phyloP scores from a whole-genome alignment of 1,140 invertebrate genomes.

The Cydia strobilella region DNA sequence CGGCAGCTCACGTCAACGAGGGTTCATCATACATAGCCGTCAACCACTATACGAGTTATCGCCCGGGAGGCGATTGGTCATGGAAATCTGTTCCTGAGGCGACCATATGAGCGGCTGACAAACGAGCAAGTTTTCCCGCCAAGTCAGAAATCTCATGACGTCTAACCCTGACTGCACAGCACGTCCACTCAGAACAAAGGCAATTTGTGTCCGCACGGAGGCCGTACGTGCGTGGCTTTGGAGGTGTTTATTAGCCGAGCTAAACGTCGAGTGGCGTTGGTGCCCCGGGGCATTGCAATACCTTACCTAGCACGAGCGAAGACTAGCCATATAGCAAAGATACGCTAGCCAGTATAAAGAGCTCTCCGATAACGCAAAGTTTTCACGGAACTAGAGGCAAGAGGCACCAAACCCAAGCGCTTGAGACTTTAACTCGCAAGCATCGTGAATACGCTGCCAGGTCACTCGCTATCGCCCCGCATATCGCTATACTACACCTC shows the following conservation, averaged over 20 bases:
- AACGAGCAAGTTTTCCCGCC: neutral
- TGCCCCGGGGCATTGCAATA: neutral
- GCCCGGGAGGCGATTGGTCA: no score
- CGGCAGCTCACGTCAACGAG: no score
- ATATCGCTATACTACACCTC: constrained; percentile 60
- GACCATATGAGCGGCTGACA: constrained; percentile 37
- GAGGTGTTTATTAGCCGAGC: constrained; percentile 70
- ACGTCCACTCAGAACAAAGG: constrained; percentile 72
- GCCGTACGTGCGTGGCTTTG: constrained; percentile 69
- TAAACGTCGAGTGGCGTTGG: constrained; percentile 12
- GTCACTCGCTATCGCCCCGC: constrained; percentile 60
- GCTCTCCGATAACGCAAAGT: neutral
- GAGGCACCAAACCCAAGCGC: no score
- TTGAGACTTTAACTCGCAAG: neutral
- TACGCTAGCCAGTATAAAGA: neutral
- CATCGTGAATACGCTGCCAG: constrained; percentile 28
- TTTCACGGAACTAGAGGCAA: neutral
- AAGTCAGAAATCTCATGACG: neutral
- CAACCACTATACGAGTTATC: no score
- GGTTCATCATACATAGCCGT: no score
- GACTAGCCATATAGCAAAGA: neutral
- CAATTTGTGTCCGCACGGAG: constrained; percentile 76
- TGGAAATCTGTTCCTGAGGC: no score
- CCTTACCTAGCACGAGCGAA: neutral
- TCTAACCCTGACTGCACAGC: constrained; percentile 46